Base-by-base conservation (phyloP, 1,140 invertebrate species). In the Drosophila takahashii region DNA sequence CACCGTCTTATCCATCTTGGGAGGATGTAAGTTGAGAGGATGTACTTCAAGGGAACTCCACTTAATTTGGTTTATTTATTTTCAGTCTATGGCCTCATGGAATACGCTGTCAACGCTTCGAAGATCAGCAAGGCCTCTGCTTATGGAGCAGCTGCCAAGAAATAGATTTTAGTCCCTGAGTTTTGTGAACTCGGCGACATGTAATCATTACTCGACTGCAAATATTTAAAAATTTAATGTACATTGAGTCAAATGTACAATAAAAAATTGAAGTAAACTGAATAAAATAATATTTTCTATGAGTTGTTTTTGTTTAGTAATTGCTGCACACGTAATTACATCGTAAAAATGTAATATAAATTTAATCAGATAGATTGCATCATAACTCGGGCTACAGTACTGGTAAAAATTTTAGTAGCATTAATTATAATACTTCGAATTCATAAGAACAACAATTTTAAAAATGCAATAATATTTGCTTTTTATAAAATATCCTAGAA, bases 81-180 rank as follows among this genome's bases (percentile, higher is more conserved):
- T 95, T 57, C 93, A 97, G 96, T 97, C 93, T 96, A 95, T 81
- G 87, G 95, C 32, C 92, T 97, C 16, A 94, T 97, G 92, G 94
- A 95, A 75, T 95, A 96, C 92, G 95, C 96, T 22, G 96, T 97
- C 65, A 95, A 95, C 79, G 95, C 96, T 94, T 96, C 96, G 0
- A 96, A 97, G 91, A 97, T 97, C 73, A 96, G 95, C 79, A 96
- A 97, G 90, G 79, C 60, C 5, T 97, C 96, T 18, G 95, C 95
- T 8, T 97, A 97, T 90, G 96, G 96, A 32, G 91, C 93, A 1
- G 9, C n/a, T 32, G 41, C 34, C 10, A 70, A 69, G 42, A 70
- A 70, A 27, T 70, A 70, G 66, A 18, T n/a, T 64, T 8, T 36
- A 11, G 26, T 10, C 10, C 4, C 16, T 37, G 34, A 34, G 44